A percentile compares a stretch with the other conserved stretches of the same genome.
Evolutionary conservation across 2,113 vertebrate genomes (phyloP).

Genomic region (Axis porcinus): DNA sequence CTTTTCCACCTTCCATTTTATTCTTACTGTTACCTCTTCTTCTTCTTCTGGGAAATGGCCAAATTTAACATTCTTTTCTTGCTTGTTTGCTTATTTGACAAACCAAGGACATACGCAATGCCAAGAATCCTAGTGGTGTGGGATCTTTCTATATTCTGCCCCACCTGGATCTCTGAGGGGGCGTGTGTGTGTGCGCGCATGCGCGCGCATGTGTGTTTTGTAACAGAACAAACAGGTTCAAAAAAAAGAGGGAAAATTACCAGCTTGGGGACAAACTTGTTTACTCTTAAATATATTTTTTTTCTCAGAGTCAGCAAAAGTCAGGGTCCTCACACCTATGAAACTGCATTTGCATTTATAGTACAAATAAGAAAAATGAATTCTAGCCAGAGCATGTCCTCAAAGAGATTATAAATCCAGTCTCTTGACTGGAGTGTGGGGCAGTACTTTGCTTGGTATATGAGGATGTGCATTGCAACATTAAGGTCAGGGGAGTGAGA

Average conservation of each 20-base stretch:
- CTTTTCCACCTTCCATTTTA: conserved; percentile 20
- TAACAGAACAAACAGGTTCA: background rate
- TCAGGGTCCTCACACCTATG: conserved; percentile 57
- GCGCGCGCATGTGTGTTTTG: background rate
- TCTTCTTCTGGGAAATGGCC: conserved; percentile 53
- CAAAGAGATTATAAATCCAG: conserved; percentile 81
- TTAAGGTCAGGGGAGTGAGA: conserved; percentile 22
- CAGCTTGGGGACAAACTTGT: conserved; percentile 78
- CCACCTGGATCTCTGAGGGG: background rate
- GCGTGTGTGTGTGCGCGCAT: background rate
- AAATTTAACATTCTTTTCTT: conserved; percentile 58
- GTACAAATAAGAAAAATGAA: conserved; percentile 83
- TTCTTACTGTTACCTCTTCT: background rate
- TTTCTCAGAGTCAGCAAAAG: conserved; percentile 78
- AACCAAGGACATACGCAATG: conserved; percentile 38
- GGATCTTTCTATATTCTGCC: background rate
- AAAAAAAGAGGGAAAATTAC: conserved; percentile 57
- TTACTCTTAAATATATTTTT: conserved; percentile 73
- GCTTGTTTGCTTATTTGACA: conserved; percentile 52
- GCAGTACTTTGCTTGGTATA: conserved; percentile 68
- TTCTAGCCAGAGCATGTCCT: conserved; percentile 68
- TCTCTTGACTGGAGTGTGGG: conserved; percentile 66
- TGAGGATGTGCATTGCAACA: conserved; percentile 50
- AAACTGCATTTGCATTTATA: conserved; percentile 83
- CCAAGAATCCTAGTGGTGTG: conserved; percentile 33